phyloP scores from a whole-genome alignment of 2,888 invertebrate genomes.

The Eupithecia pulchellata region DNA sequence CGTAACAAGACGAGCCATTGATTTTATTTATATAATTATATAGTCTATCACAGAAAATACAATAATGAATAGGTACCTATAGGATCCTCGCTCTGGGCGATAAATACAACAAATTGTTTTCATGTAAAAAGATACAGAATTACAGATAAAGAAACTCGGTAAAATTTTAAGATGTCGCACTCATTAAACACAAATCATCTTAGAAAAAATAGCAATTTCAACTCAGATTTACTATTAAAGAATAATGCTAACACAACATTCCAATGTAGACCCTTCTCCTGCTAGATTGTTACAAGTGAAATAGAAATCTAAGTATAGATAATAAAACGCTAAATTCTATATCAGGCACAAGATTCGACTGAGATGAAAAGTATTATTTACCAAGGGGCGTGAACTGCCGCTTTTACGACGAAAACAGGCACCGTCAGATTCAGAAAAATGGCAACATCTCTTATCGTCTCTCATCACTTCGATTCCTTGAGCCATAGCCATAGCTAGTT shows the following conservation, averaged over 20 bases:
- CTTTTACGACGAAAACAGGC: conserved; percentile 15
- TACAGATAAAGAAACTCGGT: no score
- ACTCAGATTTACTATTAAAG: neutral
- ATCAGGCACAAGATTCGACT: conserved; percentile 20
- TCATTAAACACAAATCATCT: neutral
- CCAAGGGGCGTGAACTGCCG: conserved; percentile 53
- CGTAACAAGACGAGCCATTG: no score
- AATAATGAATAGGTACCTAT: no score
- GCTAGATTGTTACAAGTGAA: conserved; percentile 18
- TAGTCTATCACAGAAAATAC: no score
- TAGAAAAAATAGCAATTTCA: neutral
- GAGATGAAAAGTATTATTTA: conserved; percentile 76
- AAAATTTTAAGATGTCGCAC: neutral
- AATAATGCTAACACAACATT: no score
- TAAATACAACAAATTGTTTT: no score
- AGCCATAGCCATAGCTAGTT: no score
- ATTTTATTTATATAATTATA: no score
- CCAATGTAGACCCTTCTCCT: no score
- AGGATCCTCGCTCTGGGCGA: no score
- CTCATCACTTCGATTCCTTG: neutral
- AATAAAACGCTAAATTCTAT: conserved; percentile 16
- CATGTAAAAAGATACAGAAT: no score
- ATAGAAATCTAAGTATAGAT: conserved; percentile 18
- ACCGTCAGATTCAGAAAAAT: neutral
- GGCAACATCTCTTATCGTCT: neutral